phyloP scores from a whole-genome alignment of 2,797 vertebrate species.

The Girardinus metallicus region DNA sequence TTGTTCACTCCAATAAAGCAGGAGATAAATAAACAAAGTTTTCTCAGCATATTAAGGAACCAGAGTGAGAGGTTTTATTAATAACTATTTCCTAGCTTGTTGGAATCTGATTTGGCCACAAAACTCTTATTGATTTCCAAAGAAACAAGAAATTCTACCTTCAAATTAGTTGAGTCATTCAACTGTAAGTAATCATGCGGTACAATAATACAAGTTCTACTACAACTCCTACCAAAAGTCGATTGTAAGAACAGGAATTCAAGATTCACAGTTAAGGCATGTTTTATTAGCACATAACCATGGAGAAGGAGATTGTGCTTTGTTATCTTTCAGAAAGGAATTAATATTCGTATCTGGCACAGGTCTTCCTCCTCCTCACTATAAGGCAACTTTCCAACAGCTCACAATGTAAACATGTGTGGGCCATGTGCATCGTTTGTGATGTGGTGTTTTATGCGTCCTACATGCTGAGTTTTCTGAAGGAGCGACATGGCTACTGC shows the following conservation, averaged over 20 bases:
- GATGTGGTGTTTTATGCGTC: background rate
- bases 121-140: background rate
- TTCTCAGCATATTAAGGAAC: background rate
- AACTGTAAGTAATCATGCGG: background rate
- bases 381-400: conserved; percentile 1
- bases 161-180: background rate
- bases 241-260: background rate
- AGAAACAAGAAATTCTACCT: background rate
- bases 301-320: background rate
- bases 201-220: background rate
- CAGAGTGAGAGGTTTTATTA: background rate
- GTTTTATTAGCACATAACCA: background rate
- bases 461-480: background rate
- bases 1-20: background rate
- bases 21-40: background rate
- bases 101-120: background rate
- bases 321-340: background rate
- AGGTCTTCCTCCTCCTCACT: conserved; percentile 7
- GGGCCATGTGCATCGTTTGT: conserved; percentile 1
- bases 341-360: background rate
- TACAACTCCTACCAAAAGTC: background rate
- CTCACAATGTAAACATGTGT: conserved; percentile 6
- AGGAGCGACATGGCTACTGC: background rate
- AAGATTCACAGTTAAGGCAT: background rate
- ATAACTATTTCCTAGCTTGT: background rate